phyloP scores from a whole-genome alignment of 92 coral and sea anemone species.

The Porites cylindrica region DNA sequence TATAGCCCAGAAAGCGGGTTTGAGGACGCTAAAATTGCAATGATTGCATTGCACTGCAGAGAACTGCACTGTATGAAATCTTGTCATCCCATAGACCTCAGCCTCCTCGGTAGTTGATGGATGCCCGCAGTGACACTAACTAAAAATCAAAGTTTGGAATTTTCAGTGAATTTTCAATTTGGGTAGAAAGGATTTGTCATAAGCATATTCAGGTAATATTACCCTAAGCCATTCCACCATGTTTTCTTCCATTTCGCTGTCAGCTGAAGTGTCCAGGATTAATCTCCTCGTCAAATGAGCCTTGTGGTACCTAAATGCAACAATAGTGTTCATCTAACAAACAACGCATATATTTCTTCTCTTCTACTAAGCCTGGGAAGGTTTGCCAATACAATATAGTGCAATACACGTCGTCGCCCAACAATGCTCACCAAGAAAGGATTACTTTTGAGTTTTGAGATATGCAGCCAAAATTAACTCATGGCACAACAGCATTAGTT shows the following conservation, averaged over 20 bases:
- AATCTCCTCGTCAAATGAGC: conserved; percentile 94
- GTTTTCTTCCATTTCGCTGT: conserved; percentile 97
- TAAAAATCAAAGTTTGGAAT: too few species aligned
- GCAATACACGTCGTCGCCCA: too few species aligned
- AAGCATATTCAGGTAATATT: neutral
- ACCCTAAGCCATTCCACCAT: conserved; percentile 99
- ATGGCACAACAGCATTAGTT: too few species aligned
- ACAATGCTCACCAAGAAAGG: too few species aligned
- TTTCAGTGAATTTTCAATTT: neutral
- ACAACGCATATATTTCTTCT: neutral
- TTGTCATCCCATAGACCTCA: too few species aligned
- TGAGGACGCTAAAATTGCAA: neutral
- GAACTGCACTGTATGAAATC: too few species aligned
- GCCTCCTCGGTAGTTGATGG: too few species aligned
- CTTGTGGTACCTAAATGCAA: conserved; percentile 83
- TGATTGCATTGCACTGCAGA: neutral
- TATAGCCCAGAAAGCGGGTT: neutral
- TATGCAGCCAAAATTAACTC: too few species aligned
- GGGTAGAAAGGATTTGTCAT: neutral
- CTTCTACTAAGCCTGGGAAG: neutral
- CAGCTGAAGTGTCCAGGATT: conserved; percentile 95
- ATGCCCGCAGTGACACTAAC: too few species aligned
- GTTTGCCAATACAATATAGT: neutral
- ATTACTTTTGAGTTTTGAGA: too few species aligned
- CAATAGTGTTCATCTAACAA: neutral